phyloP scores from a whole-genome alignment of 2,888 invertebrate species.

The Polyommatus iphigenia region DNA sequence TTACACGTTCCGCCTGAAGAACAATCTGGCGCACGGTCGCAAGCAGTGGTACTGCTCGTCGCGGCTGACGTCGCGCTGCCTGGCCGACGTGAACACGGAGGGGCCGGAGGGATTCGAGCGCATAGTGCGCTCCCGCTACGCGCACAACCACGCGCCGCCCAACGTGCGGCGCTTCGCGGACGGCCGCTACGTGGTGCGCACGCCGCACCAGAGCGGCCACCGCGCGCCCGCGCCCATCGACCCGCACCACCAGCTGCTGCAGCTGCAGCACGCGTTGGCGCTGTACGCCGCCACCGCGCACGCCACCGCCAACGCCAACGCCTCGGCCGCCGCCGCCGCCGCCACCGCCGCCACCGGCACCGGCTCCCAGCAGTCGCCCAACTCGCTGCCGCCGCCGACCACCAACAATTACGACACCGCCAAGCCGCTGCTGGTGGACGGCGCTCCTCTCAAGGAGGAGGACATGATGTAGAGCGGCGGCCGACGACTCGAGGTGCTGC shows the following conservation, averaged over 20 bases:
- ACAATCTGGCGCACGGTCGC: constrained; percentile 74
- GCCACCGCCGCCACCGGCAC: constrained; percentile 52
- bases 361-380: constrained; percentile 57
- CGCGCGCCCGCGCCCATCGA: constrained; percentile 72
- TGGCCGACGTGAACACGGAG: constrained; percentile 75
- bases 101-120: constrained; percentile 76
- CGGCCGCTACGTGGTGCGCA: constrained; percentile 74
- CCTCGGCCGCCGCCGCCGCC: constrained; percentile 51
- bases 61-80: constrained; percentile 71
- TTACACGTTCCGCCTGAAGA: constrained; percentile 75
- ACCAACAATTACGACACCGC: constrained; percentile 57
- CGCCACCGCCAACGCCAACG: constrained; percentile 66
- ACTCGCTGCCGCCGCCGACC: constrained; percentile 53
- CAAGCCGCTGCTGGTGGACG: constrained; percentile 70
- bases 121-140: constrained; percentile 72
- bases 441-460: constrained; percentile 70
- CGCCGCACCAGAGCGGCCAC: constrained; percentile 75
- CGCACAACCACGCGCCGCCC: constrained; percentile 75
- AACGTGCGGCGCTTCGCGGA: constrained; percentile 75
- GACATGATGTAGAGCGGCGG: constrained; percentile 43
- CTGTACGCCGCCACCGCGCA: constrained; percentile 73
- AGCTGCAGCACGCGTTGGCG: constrained; percentile 73
- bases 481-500: background rate
- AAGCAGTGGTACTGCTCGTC: constrained; percentile 78
- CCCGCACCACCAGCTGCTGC: constrained; percentile 73